A percentile compares a stretch with the other conserved stretches of the same genome.
Evolutionary conservation across 1,140 invertebrate species (phyloP).

Genomic region (Saxidomus purpurata): DNA sequence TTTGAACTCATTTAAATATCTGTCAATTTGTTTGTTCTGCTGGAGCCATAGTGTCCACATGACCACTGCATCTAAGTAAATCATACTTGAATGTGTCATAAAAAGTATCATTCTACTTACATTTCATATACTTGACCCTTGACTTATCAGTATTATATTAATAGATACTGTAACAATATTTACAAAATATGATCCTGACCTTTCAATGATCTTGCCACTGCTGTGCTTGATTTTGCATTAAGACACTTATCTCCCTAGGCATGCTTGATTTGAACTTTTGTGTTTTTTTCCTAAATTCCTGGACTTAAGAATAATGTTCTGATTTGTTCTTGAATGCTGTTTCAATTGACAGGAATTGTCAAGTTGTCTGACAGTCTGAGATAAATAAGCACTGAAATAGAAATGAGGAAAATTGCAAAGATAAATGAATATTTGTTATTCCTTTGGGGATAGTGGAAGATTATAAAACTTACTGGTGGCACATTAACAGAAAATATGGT

Average conservation of each 20-base stretch:
- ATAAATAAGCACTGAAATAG: conserved; percentile 47
- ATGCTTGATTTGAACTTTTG: conserved; percentile 42
- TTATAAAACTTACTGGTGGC: neutral
- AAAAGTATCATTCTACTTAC: neutral
- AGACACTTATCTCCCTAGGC: conserved; percentile 9
- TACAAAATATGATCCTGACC: conserved; percentile 28
- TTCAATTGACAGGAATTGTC: conserved; percentile 38
- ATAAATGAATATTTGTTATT: conserved; percentile 36
- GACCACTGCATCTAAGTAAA: neutral
- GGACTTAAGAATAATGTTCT: conserved; percentile 51
- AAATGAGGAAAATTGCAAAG: conserved; percentile 34
- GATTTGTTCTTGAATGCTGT: conserved; percentile 5
- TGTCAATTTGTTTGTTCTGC: no score
- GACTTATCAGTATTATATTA: neutral
- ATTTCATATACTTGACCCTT: neutral
- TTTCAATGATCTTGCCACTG: conserved; percentile 9
- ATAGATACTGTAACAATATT: conserved; percentile 2
- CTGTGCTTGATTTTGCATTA: conserved; percentile 18
- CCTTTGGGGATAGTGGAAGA: neutral
- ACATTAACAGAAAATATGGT: no score
- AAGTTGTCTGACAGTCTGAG: neutral
- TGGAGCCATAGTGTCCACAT: neutral
- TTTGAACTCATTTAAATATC: no score
- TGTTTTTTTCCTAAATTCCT: conserved; percentile 35
- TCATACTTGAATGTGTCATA: neutral